phyloP scores from a whole-genome alignment of 2,113 vertebrate genomes.

The Ondatra zibethicus region DNA sequence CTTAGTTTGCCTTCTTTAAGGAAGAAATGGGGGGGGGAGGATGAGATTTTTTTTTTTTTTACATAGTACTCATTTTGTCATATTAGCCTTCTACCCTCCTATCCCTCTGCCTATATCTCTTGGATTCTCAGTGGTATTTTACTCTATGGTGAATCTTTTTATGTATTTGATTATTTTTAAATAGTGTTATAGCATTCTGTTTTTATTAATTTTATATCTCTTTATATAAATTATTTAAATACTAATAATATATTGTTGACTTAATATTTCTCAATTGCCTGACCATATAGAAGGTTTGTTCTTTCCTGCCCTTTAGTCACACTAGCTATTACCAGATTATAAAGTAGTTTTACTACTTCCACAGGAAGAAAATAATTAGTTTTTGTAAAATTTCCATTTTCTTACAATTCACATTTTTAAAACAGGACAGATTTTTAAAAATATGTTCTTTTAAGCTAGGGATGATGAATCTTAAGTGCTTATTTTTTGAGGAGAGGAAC shows the following conservation, averaged over 20 bases:
- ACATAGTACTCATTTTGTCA: neutral
- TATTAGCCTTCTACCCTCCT: too few relatives aligned
- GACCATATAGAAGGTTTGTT: neutral
- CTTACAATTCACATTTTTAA: constrained; percentile 47
- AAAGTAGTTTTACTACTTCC: neutral
- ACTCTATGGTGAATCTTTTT: neutral
- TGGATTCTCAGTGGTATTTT: neutral
- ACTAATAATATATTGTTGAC: neutral
- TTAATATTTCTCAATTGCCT: neutral
- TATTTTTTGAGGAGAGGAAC: neutral
- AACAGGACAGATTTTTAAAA: neutral
- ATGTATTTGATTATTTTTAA: neutral
- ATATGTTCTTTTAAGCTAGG: constrained; percentile 19
- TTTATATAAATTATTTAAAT: neutral
- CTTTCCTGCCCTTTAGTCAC: neutral
- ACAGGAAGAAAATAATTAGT: neutral
- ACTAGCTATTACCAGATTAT: neutral
- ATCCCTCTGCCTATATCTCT: neutral
- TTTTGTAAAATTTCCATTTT: constrained; percentile 57
- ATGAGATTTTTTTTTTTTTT: neutral
- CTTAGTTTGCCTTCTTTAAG: neutral
- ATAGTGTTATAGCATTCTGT: neutral
- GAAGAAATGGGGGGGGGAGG: neutral
- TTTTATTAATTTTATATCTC: constrained; percentile 17
- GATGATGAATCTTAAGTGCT: constrained; percentile 38